phyloP scores from a whole-genome alignment of 2,888 invertebrate species.

The Leucophenga montana region DNA sequence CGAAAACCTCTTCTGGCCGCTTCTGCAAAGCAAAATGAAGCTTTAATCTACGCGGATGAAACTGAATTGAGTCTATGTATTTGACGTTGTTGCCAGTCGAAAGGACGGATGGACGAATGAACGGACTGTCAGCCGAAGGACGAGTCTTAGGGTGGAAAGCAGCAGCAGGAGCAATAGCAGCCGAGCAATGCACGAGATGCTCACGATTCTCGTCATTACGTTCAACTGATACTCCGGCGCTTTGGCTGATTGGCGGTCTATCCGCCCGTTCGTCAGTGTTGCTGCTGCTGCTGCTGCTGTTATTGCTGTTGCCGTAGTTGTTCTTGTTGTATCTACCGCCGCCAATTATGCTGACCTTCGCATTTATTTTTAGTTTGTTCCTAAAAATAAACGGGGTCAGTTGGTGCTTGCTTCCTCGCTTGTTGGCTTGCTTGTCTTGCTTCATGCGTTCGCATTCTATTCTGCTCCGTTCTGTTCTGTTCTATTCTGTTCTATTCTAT shows the following conservation, averaged over 20 bases:
- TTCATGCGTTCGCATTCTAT: slow-evolving; percentile 22
- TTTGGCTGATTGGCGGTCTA: too few species aligned
- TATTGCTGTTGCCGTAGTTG: not conserved
- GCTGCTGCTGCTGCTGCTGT: not conserved
- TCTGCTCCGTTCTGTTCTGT: slow-evolving; percentile 29
- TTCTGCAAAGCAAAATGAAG: not conserved
- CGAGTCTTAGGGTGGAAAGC: too few species aligned
- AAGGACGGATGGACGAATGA: too few species aligned
- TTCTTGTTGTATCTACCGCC: slow-evolving; percentile 23
- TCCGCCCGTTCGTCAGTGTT: too few species aligned
- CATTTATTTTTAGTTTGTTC: slow-evolving; percentile 62
- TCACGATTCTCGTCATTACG: too few species aligned
- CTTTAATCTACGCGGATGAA: too few species aligned
- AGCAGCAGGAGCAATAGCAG: too few species aligned
- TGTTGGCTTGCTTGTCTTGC: slow-evolving; percentile 33
- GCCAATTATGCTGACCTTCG: slow-evolving; percentile 56
- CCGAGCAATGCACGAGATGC: too few species aligned
- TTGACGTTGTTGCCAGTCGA: too few species aligned
- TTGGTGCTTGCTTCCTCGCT: slow-evolving; percentile 34
- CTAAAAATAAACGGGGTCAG: slow-evolving; percentile 66
- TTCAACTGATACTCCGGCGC: too few species aligned
- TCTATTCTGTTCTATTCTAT: slow-evolving; percentile 26
- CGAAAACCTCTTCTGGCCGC: not conserved
- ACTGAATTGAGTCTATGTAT: too few species aligned
- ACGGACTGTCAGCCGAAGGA: too few species aligned